These are phyloP conservation scores for Mnemiopsis leidyi DNA, from an alignment of 37 sponge, comb jelly and placozoan genomes.

Conservation along the genomic window DNA sequence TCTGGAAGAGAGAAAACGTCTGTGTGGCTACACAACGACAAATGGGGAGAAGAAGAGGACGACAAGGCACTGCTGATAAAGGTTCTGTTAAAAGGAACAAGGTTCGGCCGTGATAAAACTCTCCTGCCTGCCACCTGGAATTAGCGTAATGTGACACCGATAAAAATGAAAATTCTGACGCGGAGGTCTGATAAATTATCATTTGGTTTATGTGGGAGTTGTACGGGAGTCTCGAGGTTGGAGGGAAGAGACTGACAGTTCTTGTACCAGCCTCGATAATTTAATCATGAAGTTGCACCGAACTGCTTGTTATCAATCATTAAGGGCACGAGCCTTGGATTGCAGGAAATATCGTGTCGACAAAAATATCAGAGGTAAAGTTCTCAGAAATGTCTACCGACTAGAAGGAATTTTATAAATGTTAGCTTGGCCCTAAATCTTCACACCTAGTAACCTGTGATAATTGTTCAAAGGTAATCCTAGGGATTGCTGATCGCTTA, in stretches of 20 bases:
- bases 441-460: not conserved
- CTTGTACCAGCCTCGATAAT: not conserved
- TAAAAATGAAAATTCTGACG: not conserved
- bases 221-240: too few species aligned
- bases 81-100: not conserved
- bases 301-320: not conserved
- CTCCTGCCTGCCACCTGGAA: not conserved
- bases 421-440: not conserved
- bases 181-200: not conserved
- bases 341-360: not conserved
- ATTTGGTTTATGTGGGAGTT: not conserved
- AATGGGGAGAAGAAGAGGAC: not conserved
- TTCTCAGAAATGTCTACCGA: too few species aligned
- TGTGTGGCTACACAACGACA: too few species aligned
- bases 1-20: not conserved
- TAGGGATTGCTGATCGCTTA: too few species aligned
- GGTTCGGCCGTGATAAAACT: not conserved
- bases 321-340: not conserved
- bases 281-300: not conserved
- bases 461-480: not conserved
- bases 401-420: too few species aligned
- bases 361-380: not conserved
- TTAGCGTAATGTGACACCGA: not conserved
- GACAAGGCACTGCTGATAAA: not conserved
- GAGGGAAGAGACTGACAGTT: too few species aligned